Percentiles rank a stretch among this genome's conserved stretches.
Evolutionary conservation across 2,888 invertebrate genomes (phyloP).

Genomic region (Amphipoea lucens): DNA sequence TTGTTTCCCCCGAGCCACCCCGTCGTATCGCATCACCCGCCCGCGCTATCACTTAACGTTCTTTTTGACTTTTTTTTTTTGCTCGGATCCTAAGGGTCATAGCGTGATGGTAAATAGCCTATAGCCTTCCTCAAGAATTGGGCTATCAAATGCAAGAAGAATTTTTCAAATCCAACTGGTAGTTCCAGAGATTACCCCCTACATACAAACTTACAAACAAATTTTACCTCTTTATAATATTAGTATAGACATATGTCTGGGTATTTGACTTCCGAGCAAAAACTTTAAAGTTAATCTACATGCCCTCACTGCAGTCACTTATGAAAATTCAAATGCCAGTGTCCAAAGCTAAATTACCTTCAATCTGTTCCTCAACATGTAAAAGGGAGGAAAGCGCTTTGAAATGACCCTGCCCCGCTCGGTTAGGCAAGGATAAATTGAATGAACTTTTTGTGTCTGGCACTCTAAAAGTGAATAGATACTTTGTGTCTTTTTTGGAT

Average conservation of each 20-base stretch:
- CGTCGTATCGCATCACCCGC: no score
- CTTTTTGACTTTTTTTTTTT: no score
- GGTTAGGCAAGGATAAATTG: conserved; percentile 67
- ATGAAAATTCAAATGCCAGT: conserved; percentile 38
- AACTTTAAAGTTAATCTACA: background rate
- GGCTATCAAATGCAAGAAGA: no score
- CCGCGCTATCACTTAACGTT: no score
- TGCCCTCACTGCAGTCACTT: conserved; percentile 23
- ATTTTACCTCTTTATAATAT: no score
- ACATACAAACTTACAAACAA: no score
- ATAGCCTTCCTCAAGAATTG: no score
- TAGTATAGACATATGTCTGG: background rate
- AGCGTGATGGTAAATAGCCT: no score
- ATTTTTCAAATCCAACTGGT: no score
- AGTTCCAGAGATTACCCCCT: no score
- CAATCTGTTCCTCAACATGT: conserved; percentile 52
- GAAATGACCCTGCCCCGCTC: conserved; percentile 60
- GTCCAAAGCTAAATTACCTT: conserved; percentile 59
- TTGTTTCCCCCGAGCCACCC: no score
- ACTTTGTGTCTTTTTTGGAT: conserved; percentile 47
- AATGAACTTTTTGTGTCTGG: conserved; percentile 68
- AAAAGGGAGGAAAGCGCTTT: conserved; percentile 63
- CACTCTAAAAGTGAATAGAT: conserved; percentile 53
- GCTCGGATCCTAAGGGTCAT: no score
- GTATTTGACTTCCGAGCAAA: conserved; percentile 9